phyloP scores from a whole-genome alignment of 37 sponge, comb jelly and placozoan genomes.

The Cladorhizidae sp. region DNA sequence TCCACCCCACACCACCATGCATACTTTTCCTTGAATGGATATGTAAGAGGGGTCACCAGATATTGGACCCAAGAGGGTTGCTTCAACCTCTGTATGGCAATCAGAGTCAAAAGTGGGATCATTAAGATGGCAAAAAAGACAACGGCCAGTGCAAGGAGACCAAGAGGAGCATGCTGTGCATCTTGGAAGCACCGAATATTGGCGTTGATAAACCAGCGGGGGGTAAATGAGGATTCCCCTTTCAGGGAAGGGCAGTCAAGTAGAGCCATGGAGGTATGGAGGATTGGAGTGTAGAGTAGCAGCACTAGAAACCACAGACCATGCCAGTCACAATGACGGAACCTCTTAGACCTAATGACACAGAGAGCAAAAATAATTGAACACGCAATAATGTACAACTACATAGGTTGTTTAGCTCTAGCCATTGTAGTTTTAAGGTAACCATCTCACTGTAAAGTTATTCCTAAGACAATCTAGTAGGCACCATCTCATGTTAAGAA shows the following conservation, averaged over 20 bases:
- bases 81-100: conserved; percentile 2
- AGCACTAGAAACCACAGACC: conserved; percentile 54
- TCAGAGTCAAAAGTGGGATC: conserved; percentile 19
- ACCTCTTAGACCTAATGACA: background rate
- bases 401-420: background rate
- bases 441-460: too few species aligned
- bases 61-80: conserved; percentile 5
- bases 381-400: background rate
- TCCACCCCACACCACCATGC: conserved; percentile 66
- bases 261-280: conserved; percentile 63
- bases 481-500: too few species aligned
- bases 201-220: conserved; percentile 64
- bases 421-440: too few species aligned
- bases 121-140: conserved; percentile 13
- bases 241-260: conserved; percentile 61
- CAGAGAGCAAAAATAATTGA: background rate
- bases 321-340: conserved; percentile 39
- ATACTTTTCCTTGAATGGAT: conserved; percentile 28
- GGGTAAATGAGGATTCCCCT: conserved; percentile 6
- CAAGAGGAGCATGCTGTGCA: conserved; percentile 55
- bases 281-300: conserved; percentile 52
- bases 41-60: conserved; percentile 7
- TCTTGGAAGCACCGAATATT: conserved; percentile 52
- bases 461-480: too few species aligned
- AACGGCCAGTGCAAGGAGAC: conserved; percentile 46